A percentile compares a stretch with the other conserved stretches of the same genome.
Conservation (phyloP, 1,140 invertebrate genomes). For the Acromyrmex echinatior region DNA sequence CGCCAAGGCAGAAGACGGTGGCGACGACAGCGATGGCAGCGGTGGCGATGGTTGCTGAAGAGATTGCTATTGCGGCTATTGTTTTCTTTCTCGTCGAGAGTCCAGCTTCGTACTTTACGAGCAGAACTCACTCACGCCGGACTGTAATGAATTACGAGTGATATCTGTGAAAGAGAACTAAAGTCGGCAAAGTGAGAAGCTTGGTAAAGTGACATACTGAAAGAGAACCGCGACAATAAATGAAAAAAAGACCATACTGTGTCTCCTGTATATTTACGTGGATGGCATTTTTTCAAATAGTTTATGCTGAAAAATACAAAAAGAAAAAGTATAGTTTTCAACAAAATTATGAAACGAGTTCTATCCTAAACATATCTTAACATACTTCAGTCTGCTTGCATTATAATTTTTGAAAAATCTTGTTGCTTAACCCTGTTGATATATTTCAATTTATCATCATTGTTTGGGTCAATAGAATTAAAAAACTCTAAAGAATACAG, state of each 20-base stretch:
- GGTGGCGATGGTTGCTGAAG: conserved; percentile 33
- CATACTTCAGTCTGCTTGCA: background rate
- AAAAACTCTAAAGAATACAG: too few relatives aligned
- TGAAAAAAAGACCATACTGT: background rate
- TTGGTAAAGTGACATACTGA: conserved; percentile 1
- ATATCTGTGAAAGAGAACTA: conserved; percentile 33
- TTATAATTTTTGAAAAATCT: background rate
- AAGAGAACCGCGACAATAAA: background rate
- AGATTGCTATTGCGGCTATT: conserved; percentile 65
- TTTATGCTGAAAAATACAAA: background rate
- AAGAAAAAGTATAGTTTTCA: background rate
- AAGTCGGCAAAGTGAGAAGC: conserved; percentile 28
- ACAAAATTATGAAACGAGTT: background rate
- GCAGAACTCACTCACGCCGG: conserved; percentile 57
- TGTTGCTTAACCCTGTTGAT: too few relatives aligned
- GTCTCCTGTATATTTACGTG: background rate
- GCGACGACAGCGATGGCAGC: background rate
- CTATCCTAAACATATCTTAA: background rate
- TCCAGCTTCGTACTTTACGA: conserved; percentile 52
- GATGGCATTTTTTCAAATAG: background rate
- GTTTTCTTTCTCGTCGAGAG: conserved; percentile 54
- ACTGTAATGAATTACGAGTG: conserved; percentile 61
- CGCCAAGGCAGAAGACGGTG: conserved; percentile 2
- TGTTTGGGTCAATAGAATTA: too few relatives aligned
- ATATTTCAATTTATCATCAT: too few relatives aligned